These are phyloP conservation scores for Trididemnum clinides DNA, from an alignment of 23 tunicate species.

Conservation along the genomic window DNA sequence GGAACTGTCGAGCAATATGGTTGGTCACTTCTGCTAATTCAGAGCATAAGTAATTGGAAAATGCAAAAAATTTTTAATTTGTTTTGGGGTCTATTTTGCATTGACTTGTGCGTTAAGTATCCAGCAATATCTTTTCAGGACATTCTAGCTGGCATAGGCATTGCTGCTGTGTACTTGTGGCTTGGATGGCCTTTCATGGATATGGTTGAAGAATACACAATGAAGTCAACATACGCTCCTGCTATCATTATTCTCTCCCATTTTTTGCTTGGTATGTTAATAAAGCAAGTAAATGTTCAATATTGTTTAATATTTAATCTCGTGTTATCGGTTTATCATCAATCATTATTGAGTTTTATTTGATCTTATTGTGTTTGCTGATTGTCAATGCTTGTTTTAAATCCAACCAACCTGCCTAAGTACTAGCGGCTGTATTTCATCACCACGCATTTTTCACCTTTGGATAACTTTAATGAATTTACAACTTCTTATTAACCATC, in stretches of 20 bases:
- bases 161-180: slow-evolving; percentile 71
- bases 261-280: slow-evolving; percentile 63
- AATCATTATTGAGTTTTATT: background rate
- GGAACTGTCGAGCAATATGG: too few relatives aligned
- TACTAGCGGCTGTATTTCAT: too few relatives aligned
- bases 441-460: too few relatives aligned
- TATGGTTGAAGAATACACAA: slow-evolving; percentile 81
- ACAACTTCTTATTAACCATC: too few relatives aligned
- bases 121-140: slow-evolving; percentile 80
- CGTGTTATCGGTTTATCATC: background rate
- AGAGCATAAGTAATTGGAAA: too few relatives aligned
- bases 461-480: too few relatives aligned
- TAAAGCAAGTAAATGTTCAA: background rate
- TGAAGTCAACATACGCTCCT: slow-evolving; percentile 73
- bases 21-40: too few relatives aligned
- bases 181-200: slow-evolving; percentile 97
- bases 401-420: too few relatives aligned
- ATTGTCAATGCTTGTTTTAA: background rate
- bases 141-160: slow-evolving; percentile 71
- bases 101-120: too few relatives aligned
- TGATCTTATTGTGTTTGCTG: too few relatives aligned
- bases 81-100: too few relatives aligned
- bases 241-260: slow-evolving; percentile 78
- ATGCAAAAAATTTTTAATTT: too few relatives aligned
- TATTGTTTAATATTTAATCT: background rate